Conservation (phyloP, 2,113 vertebrate species). For the Macaca fascicularis region DNA sequence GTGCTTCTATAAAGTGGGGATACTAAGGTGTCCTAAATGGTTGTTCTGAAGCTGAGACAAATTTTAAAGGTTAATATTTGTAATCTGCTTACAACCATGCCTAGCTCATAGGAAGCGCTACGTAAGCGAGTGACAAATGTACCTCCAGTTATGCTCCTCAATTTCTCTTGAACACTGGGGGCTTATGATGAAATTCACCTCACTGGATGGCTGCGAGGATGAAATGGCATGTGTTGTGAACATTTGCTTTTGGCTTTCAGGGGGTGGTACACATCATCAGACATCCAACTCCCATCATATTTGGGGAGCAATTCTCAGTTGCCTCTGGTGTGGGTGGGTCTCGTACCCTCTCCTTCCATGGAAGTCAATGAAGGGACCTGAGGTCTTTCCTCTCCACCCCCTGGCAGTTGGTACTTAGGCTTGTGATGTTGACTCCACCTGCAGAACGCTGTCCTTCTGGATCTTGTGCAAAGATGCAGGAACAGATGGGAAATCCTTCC, state of each 20-base stretch:
- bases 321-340: background rate
- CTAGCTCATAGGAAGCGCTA: background rate
- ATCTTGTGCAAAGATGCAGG: background rate
- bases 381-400: no score
- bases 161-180: background rate
- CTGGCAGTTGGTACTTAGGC: background rate
- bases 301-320: background rate
- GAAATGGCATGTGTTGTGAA: background rate
- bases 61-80: background rate
- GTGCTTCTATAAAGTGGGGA: background rate
- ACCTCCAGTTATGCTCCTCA: background rate
- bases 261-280: fast-evolving
- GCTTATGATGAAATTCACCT: fast-evolving
- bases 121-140: fast-evolving
- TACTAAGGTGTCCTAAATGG: background rate
- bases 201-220: background rate
- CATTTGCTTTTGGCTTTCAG: background rate
- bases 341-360: fast-evolving
- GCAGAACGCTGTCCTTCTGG: background rate
- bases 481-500: background rate
- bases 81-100: background rate
- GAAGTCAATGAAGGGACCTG: background rate
- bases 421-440: fast-evolving
- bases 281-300: background rate
- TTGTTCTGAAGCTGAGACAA: background rate